Evolutionary conservation across 2,113 vertebrate species (phyloP).

Genomic region (Piprites chloris): DNA sequence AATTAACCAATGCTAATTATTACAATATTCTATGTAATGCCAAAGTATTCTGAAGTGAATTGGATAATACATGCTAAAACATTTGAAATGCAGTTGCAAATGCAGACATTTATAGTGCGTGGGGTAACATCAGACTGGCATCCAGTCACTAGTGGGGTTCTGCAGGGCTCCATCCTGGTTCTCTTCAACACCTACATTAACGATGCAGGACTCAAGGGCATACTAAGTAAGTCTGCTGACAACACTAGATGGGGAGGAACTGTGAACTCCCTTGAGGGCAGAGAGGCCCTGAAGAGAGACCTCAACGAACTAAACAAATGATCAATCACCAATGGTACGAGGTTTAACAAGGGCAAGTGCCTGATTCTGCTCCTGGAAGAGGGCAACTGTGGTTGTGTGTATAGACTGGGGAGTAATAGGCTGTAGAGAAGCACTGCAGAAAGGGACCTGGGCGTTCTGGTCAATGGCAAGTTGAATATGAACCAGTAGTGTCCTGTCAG

Average conservation of each 20-base stretch:
- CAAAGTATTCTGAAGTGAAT: neutral
- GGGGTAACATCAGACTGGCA: neutral
- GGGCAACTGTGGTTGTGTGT: neutral
- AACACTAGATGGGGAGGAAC: neutral
- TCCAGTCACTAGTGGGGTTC: neutral
- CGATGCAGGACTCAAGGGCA: neutral
- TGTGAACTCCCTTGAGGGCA: neutral
- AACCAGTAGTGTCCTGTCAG: neutral
- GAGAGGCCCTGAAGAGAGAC: neutral
- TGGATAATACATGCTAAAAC: neutral
- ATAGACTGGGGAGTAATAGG: neutral
- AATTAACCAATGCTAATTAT: neutral
- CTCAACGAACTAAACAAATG: neutral
- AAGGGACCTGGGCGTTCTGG: fast-evolving
- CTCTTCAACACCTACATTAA: neutral
- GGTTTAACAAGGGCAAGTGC: neutral
- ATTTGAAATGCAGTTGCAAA: neutral
- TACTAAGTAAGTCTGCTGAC: fast-evolving
- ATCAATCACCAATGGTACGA: neutral
- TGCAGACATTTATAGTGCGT: neutral
- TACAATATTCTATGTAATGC: neutral
- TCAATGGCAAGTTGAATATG: fast-evolving
- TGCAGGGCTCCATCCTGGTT: neutral
- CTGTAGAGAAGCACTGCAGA: neutral
- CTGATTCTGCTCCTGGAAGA: neutral